phyloP scores from a whole-genome alignment of 2,888 invertebrate species.

The Zygaena filipendulae region DNA sequence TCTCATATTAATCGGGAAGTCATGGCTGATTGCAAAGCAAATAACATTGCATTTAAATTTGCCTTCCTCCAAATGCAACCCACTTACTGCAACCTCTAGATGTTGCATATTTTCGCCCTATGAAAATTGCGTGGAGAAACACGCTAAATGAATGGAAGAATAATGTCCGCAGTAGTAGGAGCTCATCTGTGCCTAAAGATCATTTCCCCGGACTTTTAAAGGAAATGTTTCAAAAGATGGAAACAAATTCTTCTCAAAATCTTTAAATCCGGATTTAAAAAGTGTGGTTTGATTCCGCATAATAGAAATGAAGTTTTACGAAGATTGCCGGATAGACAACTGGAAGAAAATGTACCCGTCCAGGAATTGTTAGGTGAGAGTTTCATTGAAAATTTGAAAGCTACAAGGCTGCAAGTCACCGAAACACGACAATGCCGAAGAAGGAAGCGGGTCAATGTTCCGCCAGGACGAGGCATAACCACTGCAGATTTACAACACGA shows the following conservation, averaged over 20 bases:
- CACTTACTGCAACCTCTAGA: slow-evolving; percentile 8
- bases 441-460: slow-evolving; percentile 15
- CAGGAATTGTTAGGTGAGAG: slow-evolving; percentile 10
- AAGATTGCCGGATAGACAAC: slow-evolving; percentile 7
- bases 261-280: slow-evolving; percentile 16
- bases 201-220: slow-evolving; percentile 17
- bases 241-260: slow-evolving; percentile 14
- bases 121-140: slow-evolving; percentile 8
- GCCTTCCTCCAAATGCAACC: slow-evolving; percentile 7
- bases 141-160: slow-evolving; percentile 7
- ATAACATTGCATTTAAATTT: slow-evolving; percentile 8
- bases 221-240: slow-evolving; percentile 15
- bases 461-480: slow-evolving; percentile 13
- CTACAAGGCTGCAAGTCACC: slow-evolving; percentile 13
- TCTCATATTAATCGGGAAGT: slow-evolving; percentile 7
- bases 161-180: too few species aligned
- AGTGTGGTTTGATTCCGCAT: slow-evolving; percentile 15
- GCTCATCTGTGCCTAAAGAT: slow-evolving; percentile 14
- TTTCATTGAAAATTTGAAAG: too few species aligned
- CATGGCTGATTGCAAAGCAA: slow-evolving; percentile 4
- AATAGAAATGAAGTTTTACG: slow-evolving; percentile 6
- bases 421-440: slow-evolving; percentile 12
- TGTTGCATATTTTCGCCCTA: slow-evolving; percentile 9
- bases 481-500: slow-evolving; percentile 11
- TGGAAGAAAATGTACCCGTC: slow-evolving; percentile 7